phyloP scores from a whole-genome alignment of 2,113 vertebrate species.

The Apaloderma vittatum region DNA sequence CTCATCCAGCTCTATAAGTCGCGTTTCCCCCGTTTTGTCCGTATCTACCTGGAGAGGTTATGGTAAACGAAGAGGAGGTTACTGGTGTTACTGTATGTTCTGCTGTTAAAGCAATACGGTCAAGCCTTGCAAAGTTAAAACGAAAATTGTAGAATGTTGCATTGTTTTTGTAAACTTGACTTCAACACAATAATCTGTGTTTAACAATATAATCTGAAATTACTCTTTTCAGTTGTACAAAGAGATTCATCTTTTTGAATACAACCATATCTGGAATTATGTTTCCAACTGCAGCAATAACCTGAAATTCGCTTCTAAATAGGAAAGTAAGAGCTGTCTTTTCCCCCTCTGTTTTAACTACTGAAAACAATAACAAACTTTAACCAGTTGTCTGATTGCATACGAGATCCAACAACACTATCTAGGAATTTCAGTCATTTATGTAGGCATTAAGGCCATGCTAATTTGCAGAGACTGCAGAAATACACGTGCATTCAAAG shows the following conservation, averaged over 20 bases:
- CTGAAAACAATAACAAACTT: background rate
- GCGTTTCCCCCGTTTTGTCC: conserved; percentile 89
- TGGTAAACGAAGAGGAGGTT: background rate
- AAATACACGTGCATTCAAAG: background rate
- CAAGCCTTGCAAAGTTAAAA: background rate
- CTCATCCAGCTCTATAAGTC: conserved; percentile 95
- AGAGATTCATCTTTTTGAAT: background rate
- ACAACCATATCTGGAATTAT: background rate
- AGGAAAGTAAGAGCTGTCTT: background rate
- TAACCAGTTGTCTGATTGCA: background rate
- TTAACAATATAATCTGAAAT: background rate
- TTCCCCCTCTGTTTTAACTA: background rate
- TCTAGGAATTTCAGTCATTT: background rate
- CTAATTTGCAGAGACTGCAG: background rate
- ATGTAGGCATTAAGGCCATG: background rate
- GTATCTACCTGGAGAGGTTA: conserved; percentile 86
- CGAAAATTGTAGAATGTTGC: background rate
- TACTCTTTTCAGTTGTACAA: background rate
- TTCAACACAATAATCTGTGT: background rate
- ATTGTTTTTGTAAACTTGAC: background rate
- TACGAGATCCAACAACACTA: background rate
- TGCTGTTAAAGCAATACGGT: background rate
- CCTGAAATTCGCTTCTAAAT: background rate
- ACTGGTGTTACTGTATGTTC: background rate
- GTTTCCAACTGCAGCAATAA: background rate